phyloP scores from a whole-genome alignment of 2,888 invertebrate species.

The Mesorhabditis sp. region DNA sequence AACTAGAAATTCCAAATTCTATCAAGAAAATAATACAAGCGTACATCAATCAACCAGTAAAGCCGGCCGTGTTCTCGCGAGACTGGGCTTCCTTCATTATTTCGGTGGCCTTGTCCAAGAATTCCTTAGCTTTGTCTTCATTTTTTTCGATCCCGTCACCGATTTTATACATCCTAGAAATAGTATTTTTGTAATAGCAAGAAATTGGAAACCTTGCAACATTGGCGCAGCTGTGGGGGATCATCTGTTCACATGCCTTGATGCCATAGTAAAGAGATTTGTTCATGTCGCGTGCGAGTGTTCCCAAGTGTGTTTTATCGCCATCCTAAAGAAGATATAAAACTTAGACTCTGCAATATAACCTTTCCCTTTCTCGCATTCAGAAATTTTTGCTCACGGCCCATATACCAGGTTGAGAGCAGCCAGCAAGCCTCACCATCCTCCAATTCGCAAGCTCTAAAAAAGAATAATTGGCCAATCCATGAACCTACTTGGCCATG shows the following conservation, averaged over 20 bases:
- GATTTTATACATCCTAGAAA: conserved; percentile 61
- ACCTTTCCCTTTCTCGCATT: conserved; percentile 20
- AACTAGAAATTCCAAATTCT: neutral
- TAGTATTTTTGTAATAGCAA: conserved; percentile 6
- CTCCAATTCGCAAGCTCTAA: conserved; percentile 43
- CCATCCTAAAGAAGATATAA: conserved; percentile 25
- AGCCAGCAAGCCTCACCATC: conserved; percentile 55
- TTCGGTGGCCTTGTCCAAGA: conserved; percentile 40
- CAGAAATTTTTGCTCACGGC: conserved; percentile 46
- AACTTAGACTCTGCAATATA: neutral
- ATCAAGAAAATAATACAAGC: neutral
- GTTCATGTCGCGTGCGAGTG: conserved; percentile 55
- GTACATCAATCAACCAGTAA: conserved; percentile 24
- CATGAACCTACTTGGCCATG: conserved; percentile 41
- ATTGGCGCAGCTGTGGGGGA: conserved; percentile 84
- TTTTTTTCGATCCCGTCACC: conserved; percentile 53
- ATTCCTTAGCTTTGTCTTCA: conserved; percentile 41
- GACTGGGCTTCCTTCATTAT: conserved; percentile 34
- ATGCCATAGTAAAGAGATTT: conserved; percentile 76
- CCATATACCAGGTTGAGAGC: conserved; percentile 53
- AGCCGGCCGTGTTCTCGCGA: conserved; percentile 31
- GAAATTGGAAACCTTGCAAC: conserved; percentile 64
- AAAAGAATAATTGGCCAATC: neutral
- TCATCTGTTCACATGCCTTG: conserved; percentile 78
- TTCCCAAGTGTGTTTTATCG: conserved; percentile 33